Base-by-base conservation (phyloP, 2,888 invertebrate species). In the Ramazzottius varieornatus region DNA sequence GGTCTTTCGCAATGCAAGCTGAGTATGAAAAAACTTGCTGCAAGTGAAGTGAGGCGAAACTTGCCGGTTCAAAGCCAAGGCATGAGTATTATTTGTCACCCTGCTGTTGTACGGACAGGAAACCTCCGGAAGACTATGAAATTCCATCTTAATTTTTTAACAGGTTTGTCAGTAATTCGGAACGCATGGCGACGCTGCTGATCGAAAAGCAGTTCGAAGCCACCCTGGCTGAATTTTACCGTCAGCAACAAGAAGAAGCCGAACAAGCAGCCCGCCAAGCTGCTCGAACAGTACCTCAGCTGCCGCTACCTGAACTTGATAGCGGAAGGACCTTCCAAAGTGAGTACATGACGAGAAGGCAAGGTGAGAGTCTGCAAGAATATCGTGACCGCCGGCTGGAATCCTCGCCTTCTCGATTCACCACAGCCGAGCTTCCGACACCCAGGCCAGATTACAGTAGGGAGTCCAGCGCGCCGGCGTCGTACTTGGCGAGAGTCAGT, bases 41-140 rank as follows among this genome's bases (percentile, higher is more conserved):
- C n/a, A n/a, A n/a, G n/a, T n/a, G n/a, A n/a, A n/a, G n/a, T n/a
- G n/a, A n/a, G n/a, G n/a, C n/a, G n/a, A 67, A 68, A 1, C 67
- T 67, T 1, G n/a, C 24, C 33, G 68, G 67, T 46, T 46, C 65
- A 20, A n/a, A n/a, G n/a, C n/a, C n/a, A n/a, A n/a, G n/a, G n/a
- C n/a, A n/a, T n/a, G n/a, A n/a, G n/a, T n/a, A n/a, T n/a, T n/a
- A n/a, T n/a, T n/a, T n/a, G n/a, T n/a, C n/a, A n/a, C n/a, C n/a
- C n/a, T n/a, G n/a, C n/a, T n/a, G n/a, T n/a, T n/a, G n/a, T n/a
- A n/a, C n/a, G n/a, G n/a, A n/a, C n/a, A n/a, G n/a, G n/a, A n/a
- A n/a, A n/a, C n/a, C n/a, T n/a, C n/a, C n/a, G n/a, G n/a, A n/a
- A n/a, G n/a, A n/a, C n/a, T n/a, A n/a, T n/a, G n/a, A n/a, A n/a